Conservation (phyloP, 2,888 invertebrate species). For the Omphaloscelis lunosa region DNA sequence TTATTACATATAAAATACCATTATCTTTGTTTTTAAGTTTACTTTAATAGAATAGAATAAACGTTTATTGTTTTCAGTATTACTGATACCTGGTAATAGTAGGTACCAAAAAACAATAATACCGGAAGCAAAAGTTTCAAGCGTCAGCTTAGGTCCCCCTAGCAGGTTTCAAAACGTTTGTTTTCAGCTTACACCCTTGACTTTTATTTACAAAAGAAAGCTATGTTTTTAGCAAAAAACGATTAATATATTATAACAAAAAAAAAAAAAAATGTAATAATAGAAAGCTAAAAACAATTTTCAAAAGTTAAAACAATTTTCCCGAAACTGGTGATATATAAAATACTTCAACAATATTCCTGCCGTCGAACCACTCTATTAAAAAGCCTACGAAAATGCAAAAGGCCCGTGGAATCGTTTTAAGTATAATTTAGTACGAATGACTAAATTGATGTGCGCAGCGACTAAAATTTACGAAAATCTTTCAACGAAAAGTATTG, state of each 20-base stretch:
- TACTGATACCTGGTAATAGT: too few relatives aligned
- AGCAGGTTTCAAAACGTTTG: too few relatives aligned
- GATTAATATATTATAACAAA: not conserved
- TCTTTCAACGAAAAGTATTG: conserved; percentile 43
- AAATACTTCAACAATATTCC: conserved; percentile 27
- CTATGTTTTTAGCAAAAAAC: not conserved
- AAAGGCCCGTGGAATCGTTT: conserved; percentile 47
- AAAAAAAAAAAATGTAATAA: not conserved
- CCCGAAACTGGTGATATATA: not conserved
- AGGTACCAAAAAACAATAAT: too few relatives aligned
- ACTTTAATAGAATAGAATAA: not conserved
- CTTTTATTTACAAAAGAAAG: too few relatives aligned
- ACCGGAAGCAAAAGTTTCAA: too few relatives aligned
- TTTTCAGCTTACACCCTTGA: too few relatives aligned
- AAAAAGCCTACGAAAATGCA: conserved; percentile 48
- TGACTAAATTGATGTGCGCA: conserved; percentile 50
- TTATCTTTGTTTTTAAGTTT: too few relatives aligned
- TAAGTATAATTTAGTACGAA: conserved; percentile 46
- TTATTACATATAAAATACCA: too few relatives aligned
- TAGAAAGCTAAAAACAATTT: conserved; percentile 2
- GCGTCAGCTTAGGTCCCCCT: too few relatives aligned
- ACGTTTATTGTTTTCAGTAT: too few relatives aligned
- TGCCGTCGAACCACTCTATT: conserved; percentile 36
- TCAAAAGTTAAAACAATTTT: conserved; percentile 6
- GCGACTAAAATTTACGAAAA: conserved; percentile 38